A percentile compares a stretch with the other conserved stretches of the same genome.
phyloP scores from a whole-genome alignment of 2,797 vertebrate genomes.

The Phoeniculus purpureus region DNA sequence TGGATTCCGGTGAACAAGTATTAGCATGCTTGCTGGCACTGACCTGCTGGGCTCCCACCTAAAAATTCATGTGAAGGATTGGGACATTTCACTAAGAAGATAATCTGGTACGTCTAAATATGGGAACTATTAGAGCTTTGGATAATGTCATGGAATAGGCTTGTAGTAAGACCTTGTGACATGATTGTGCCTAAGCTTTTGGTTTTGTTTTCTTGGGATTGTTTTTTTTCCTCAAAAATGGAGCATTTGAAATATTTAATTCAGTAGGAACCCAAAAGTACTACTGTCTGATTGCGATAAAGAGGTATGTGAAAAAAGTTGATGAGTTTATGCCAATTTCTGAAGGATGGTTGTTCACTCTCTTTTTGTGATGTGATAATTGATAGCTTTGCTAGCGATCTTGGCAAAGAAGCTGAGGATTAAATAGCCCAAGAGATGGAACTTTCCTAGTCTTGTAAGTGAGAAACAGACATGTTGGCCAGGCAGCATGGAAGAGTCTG shows the following conservation, averaged over 20 bases:
- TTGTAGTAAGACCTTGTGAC: constrained; percentile 19
- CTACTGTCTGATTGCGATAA: constrained; percentile 51
- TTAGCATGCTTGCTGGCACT: constrained; percentile 39
- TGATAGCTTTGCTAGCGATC: constrained; percentile 57
- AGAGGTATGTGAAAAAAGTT: constrained; percentile 52
- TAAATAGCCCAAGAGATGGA: constrained; percentile 53
- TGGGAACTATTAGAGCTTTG: constrained; percentile 15
- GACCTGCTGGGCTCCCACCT: constrained; percentile 49
- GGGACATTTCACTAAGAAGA: background rate
- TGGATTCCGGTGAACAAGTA: constrained; percentile 65
- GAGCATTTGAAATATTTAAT: constrained; percentile 24
- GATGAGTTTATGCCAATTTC: constrained; percentile 49
- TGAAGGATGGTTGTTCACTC: constrained; percentile 53
- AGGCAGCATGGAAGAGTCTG: constrained; percentile 18
- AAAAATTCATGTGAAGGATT: background rate
- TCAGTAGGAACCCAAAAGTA: constrained; percentile 44
- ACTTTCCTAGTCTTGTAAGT: constrained; percentile 49
- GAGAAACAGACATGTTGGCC: constrained; percentile 50
- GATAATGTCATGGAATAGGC: background rate
- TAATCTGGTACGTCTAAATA: constrained; percentile 7
- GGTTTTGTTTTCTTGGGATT: background rate
- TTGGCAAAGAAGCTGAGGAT: constrained; percentile 56
- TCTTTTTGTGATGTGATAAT: constrained; percentile 68
- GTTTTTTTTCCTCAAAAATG: background rate
- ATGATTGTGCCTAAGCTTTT: constrained; percentile 10